phyloP scores from a whole-genome alignment of 1,140 invertebrate genomes.

The Archivesica marissinica region DNA sequence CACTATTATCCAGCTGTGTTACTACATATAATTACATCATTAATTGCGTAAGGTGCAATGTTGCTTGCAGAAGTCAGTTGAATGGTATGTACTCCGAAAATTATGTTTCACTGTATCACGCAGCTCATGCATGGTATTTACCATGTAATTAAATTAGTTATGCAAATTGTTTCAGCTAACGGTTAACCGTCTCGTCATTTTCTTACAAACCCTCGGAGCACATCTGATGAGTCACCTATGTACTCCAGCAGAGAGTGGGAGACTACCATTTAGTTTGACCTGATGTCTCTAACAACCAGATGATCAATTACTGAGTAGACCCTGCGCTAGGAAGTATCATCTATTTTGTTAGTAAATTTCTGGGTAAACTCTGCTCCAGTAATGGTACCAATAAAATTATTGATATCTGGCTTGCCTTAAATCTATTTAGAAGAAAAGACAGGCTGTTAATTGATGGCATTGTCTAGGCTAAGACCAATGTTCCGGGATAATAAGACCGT shows the following conservation, averaged over 20 bases:
- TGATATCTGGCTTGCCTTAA: constrained; percentile 44
- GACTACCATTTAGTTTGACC: background rate
- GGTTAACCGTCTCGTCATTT: too few species aligned
- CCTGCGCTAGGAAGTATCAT: background rate
- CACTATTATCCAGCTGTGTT: too few species aligned
- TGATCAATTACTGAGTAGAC: constrained; percentile 18
- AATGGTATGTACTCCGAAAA: too few species aligned
- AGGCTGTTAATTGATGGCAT: constrained; percentile 30
- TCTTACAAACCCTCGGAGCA: too few species aligned
- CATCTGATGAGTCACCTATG: too few species aligned
- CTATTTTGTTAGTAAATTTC: constrained; percentile 36
- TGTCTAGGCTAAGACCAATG: constrained; percentile 10
- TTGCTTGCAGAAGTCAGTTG: too few species aligned
- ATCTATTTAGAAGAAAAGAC: constrained; percentile 30
- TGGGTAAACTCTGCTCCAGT: constrained; percentile 14
- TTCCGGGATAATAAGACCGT: constrained; percentile 19
- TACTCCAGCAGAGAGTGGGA: background rate
- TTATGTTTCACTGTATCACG: too few species aligned
- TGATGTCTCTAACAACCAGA: background rate
- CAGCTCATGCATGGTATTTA: too few species aligned
- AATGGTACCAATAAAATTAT: constrained; percentile 16
- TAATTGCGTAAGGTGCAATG: too few species aligned
- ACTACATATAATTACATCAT: too few species aligned
- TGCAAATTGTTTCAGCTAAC: too few species aligned
- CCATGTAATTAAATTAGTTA: too few species aligned